Base-by-base conservation (phyloP, 2,113 vertebrate species). In the Oncorhynchus clarkii region DNA sequence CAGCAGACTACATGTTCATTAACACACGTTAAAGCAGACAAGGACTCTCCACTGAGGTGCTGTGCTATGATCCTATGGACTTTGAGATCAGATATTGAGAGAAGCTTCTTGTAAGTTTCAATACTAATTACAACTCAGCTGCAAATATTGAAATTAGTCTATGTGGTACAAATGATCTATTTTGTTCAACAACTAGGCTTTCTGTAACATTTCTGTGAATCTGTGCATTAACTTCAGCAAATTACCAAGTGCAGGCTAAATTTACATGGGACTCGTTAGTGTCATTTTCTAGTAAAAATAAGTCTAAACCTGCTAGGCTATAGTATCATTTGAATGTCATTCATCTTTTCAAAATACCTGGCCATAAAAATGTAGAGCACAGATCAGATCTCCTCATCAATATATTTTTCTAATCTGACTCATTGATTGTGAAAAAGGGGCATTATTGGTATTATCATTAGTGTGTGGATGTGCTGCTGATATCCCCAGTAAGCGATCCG, bases 1-100 rank as follows among this genome's bases (percentile, higher is more conserved):
- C 74, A 74, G 71, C 72, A 72, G 60, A 51, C 67, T 72, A 79
- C 76, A 69, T 84, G 81, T 89, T 86, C 81, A 88, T 89, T 83
- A 82, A 81, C 68, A 74, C 54, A 13, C 67, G 76, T 78, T 66
- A 65, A 27, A 74, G 5, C 67, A 54, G 16, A 18, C 18, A 48
- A 12, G 76, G 75, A 66, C 59, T 18, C 49, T n/a, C 3, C 13
- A 51, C 24, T 13, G 67, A 27, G 48, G 48, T 26, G 16, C 24
- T 54, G 59, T 34, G 29, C 51, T 73, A 79, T 57, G 16, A 59
- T 14, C 1, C 2, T 7, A 9, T 69, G 1, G 0, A 31, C 11
- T 18, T 48, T 59, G 5, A 34, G n/a, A n/a, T 6, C 11, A 24
- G 2, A 67, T 20, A 51, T 29, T 70, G 1, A 72, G 14, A 26